phyloP scores from a whole-genome alignment of 2,888 invertebrate species.

The Yponomeuta cagnagella region DNA sequence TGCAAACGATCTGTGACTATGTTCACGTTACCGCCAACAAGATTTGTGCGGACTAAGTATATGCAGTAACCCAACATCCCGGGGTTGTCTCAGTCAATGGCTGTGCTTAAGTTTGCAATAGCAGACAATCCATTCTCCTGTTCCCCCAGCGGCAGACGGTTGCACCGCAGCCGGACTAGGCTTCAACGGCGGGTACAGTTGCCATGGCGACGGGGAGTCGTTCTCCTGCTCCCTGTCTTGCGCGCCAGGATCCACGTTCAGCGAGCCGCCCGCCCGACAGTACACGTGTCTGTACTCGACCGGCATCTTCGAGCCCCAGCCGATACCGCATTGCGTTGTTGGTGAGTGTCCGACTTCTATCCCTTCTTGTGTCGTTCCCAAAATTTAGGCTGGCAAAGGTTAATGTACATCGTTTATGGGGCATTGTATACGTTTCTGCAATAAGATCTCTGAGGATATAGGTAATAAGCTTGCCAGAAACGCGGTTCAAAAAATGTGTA shows the following conservation, averaged over 20 bases:
- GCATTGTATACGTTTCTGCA: too few species aligned
- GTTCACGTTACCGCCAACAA: too few species aligned
- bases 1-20: too few species aligned
- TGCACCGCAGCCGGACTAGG: constrained; percentile 78
- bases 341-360: constrained; percentile 51
- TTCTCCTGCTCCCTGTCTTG: constrained; percentile 81
- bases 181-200: constrained; percentile 87
- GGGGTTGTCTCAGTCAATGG: too few species aligned
- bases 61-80: too few species aligned
- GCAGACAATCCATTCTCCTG: not conserved
- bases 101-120: not conserved
- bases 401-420: too few species aligned
- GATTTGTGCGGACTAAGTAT: too few species aligned
- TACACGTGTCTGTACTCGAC: constrained; percentile 81
- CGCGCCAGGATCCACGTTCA: constrained; percentile 78
- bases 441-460: too few species aligned
- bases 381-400: too few species aligned
- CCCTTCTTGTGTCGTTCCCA: too few species aligned
- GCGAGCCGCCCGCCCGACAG: constrained; percentile 72
- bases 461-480: too few species aligned
- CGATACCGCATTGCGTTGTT: constrained; percentile 83
- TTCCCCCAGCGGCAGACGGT: constrained; percentile 66
- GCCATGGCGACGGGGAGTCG: constrained; percentile 76
- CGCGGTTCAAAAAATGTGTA: too few species aligned
- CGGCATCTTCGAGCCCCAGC: constrained; percentile 80